Base-by-base conservation (phyloP, 2,888 invertebrate genomes). In the Xylota segnis region DNA sequence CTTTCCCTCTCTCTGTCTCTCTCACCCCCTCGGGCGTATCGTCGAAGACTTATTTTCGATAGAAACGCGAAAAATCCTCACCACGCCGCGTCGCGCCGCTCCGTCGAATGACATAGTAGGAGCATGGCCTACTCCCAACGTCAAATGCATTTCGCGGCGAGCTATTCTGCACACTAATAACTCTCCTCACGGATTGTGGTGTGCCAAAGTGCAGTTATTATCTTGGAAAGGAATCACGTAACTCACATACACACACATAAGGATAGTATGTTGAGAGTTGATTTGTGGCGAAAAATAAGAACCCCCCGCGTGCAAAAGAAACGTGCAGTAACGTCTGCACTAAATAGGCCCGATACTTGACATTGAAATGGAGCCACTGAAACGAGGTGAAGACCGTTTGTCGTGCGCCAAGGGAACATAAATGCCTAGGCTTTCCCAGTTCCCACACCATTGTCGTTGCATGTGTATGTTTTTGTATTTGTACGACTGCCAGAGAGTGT, bases 121-220 rank as follows among this genome's bases (percentile, higher is more conserved):
- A 45, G 12, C 54, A n/a, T 58, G 66, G 54, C 37, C 70, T 45
- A 58, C 63, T 47, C 75, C 40, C 63, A 16, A 27, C 5, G 56
- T 70, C 61, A 40, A 76, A 59, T 88, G 82, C 87, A 82, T 59
- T 71, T 63, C 37, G 61, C 29, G 56, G 43, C 66, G 40, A 59
- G 68, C 68, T 84, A 81, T 70, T 75, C n/a, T 58, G 40, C 47
- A 65, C 56, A 16, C 87, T 84, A 87, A 88, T 88, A 88, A 88
- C 84, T 88, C 86, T 82, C 71, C 78, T 59, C 76, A 72, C 66
- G 76, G 75, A 66, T 45, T 82, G 84, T 88, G 61, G 88, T 89
- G 87, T 87, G 88, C 88, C 89, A 87, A 88, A 88, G 88, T 88
- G 88, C 89, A 88, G 88, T 89, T 89, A 88, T 88, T 89, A 88